These are phyloP conservation scores for Drosophila imparisetae DNA, from an alignment of 2,888 invertebrate genomes.

Conservation along the genomic window DNA sequence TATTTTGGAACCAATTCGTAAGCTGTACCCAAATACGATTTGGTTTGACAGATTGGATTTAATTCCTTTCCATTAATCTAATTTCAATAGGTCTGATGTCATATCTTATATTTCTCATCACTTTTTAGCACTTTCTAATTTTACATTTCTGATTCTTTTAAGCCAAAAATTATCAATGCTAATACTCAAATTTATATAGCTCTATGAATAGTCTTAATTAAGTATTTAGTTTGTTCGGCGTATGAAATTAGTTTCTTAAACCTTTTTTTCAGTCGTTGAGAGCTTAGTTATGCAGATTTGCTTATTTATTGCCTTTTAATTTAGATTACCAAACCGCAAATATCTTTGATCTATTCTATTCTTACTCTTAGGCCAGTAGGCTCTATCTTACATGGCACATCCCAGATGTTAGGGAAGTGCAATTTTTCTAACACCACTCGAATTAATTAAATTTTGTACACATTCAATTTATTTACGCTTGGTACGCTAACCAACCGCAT, in stretches of 20 bases:
- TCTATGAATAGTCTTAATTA: not conserved
- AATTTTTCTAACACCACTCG: conserved; percentile 1
- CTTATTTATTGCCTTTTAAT: not conserved
- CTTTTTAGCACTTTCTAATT: not conserved
- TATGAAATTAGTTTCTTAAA: not conserved
- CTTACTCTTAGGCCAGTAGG: not conserved
- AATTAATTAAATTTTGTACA: conserved; percentile 10
- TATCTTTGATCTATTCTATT: not conserved
- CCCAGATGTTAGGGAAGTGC: not conserved
- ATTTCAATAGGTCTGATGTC: not conserved
- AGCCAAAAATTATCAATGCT: not conserved
- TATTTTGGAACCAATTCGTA: not conserved
- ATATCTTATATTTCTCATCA: not conserved
- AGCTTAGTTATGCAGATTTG: not conserved
- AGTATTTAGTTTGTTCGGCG: not conserved
- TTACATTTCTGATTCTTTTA: not conserved
- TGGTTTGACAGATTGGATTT: not conserved
- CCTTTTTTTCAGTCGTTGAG: not conserved
- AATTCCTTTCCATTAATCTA: not conserved
- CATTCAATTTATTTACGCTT: conserved; percentile 12
- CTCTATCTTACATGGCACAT: not conserved
- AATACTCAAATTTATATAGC: not conserved
- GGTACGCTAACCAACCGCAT: conserved; percentile 36
- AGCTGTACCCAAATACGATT: not conserved
- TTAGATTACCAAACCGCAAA: not conserved